Base-by-base conservation (phyloP, 2,888 invertebrate species). In the Caenorhabditis wallacei region DNA sequence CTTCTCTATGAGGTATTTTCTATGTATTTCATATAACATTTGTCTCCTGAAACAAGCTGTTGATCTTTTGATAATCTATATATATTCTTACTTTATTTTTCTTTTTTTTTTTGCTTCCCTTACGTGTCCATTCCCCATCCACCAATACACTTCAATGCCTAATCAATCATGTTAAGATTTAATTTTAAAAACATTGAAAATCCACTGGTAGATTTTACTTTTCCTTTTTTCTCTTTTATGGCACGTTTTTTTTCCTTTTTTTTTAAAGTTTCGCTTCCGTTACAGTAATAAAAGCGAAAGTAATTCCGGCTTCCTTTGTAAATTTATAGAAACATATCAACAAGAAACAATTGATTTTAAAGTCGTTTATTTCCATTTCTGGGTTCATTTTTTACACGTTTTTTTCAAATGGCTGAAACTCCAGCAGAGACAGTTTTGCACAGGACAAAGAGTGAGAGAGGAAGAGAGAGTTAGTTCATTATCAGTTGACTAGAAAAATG, bases 401-500 rank as follows among this genome's bases (percentile, higher is more conserved):
- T 75, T 57, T 37, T n/a, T 37, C 20, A 16, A 35, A 59, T 48
- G 72, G 53, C 40, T 51, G 59, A 16, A 24, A 20, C 8, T 54
- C 51, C 30, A 59, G 66, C 76, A 69, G 59, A 69, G 68, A 66
- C 48, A 13, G 40, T 22, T 56, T 51, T 48, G 30, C 59, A 80
- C 59, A 72, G 68, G 66, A 66, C 53, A 56, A 48, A 46, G 40
- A 56, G 53, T 35, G 26, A n/a, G 37, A 51, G 40, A 61, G 13
- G 18, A 22, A 46, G 54, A 61, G 37, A 30, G 16, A 35, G 66
- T 66, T 66, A 66, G 66, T 66, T 51, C 35, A 66, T 13, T n/a
- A 64, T 64, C 59, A 35, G 54, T 51, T 75, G 80, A 80, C 74
- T 80, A 75, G 81, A 76, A 76, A n/a, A 75, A 75, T 76, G 75